A percentile compares a stretch with the other conserved stretches of the same genome.
These are phyloP conservation scores for Origma solitaria DNA, from an alignment of 2,113 vertebrate genomes.

Conservation along the genomic window DNA sequence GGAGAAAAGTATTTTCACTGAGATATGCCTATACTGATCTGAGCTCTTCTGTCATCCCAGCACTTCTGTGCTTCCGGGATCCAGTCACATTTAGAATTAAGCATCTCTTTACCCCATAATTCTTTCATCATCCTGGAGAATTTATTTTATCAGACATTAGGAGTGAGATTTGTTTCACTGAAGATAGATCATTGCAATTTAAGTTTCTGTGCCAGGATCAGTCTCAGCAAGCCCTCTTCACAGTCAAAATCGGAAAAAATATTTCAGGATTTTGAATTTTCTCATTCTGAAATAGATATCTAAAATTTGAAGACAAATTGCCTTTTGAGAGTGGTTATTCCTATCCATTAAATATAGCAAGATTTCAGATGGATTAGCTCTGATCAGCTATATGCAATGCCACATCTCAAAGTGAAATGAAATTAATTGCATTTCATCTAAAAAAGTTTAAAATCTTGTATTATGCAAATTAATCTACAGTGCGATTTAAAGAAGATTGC, in stretches of 20 bases:
- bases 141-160: background rate
- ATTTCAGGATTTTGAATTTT: background rate
- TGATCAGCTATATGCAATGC: background rate
- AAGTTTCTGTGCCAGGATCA: background rate
- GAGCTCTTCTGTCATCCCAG: background rate
- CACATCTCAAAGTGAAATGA: background rate
- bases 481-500: background rate
- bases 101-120: background rate
- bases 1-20: background rate
- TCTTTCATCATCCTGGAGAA: background rate
- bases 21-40: accelerated
- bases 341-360: background rate
- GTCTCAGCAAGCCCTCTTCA: background rate
- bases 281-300: background rate
- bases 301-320: background rate
- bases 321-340: background rate
- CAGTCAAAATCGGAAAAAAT: background rate
- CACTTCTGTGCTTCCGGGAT: background rate
- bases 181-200: background rate
- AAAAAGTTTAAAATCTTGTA: background rate
- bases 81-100: background rate
- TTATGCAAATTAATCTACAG: background rate
- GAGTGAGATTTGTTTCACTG: background rate
- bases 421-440: background rate
- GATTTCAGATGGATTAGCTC: background rate